Evolutionary conservation across 2,797 vertebrate genomes (phyloP), one percentile per base, ranked within the genome.

Genomic region (Oryzias dopingdopingensis): DNA sequence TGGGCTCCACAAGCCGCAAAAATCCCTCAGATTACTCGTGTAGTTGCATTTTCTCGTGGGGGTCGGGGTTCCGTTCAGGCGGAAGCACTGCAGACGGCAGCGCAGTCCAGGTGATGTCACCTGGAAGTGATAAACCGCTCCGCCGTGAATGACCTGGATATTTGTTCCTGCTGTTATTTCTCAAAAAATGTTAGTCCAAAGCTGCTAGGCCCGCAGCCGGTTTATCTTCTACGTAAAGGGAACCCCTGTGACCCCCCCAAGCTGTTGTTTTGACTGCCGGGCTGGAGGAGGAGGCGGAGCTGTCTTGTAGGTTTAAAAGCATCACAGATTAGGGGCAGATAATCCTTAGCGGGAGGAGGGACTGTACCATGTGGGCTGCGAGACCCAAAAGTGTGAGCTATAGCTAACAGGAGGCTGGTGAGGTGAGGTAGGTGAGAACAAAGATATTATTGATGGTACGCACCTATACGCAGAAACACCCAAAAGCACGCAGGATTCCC

Each of bases 301-400:
- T 64, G 76, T 70, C 62, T 67, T 59, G 57, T 61, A 69, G 77
- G 60, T 77, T 88, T 88, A 88, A 78, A 79, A 84, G 86, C 78
- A 83, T 81, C 75, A 54, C 82, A 88, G 90, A 89, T 90, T 90
- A 90, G 79, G 63, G 68, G 80, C 10, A 67, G 70, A 55, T 91
- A 91, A 92, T 92, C 90, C 85, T 43, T 14, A 22, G 62, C 66
- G 47, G 67, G 68, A 80, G 86, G 77, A 77, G 81, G 72, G 70
- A 72, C 80, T 18, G 7, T 14, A 64, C 56, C 47, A 80, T 84
- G 66, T 86, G 79, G 67, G 59, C 58, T 1, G 23, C 18, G 62
- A 56, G 60, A 75, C 56, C 23, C 51, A 63, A 55, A 37, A 48
- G 56, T 12, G 41, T 52, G 54, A 53, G 62, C 54, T 62, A 54